Evolutionary conservation across 2,888 invertebrate species (phyloP).

Genomic region (Erebia aethiops): DNA sequence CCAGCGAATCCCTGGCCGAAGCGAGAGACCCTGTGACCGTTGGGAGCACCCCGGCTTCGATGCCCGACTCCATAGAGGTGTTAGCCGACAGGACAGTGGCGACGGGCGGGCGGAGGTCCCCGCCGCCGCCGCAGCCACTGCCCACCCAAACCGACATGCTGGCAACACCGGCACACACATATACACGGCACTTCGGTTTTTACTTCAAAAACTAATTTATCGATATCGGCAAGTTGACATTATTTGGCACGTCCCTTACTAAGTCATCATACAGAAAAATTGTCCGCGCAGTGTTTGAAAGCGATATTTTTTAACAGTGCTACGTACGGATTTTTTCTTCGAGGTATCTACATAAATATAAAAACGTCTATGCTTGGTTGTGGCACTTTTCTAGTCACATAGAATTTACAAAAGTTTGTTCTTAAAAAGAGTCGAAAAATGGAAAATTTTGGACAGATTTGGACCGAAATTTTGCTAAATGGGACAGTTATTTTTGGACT

Average conservation of each 20-base stretch:
- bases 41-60: conserved; percentile 87
- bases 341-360: background rate
- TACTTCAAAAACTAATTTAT: conserved; percentile 27
- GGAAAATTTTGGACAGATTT: conserved; percentile 41
- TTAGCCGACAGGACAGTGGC: conserved; percentile 74
- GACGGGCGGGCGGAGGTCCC: conserved; percentile 61
- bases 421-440: conserved; percentile 17
- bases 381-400: background rate
- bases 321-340: background rate
- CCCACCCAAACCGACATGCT: conserved; percentile 79
- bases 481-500: conserved; percentile 40
- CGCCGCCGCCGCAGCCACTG: conserved; percentile 63
- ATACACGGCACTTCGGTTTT: conserved; percentile 54
- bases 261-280: background rate
- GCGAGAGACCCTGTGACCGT: conserved; percentile 88
- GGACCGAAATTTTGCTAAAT: conserved; percentile 39
- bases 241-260: conserved; percentile 23
- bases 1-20: conserved; percentile 81
- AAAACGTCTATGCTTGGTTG: background rate
- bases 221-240: conserved; percentile 23
- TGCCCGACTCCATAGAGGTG: conserved; percentile 85
- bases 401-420: conserved; percentile 6
- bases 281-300: background rate
- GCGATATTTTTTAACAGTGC: background rate
- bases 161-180: conserved; percentile 61